Base-by-base conservation (phyloP, 2,113 vertebrate genomes). In the Abramis brama region DNA sequence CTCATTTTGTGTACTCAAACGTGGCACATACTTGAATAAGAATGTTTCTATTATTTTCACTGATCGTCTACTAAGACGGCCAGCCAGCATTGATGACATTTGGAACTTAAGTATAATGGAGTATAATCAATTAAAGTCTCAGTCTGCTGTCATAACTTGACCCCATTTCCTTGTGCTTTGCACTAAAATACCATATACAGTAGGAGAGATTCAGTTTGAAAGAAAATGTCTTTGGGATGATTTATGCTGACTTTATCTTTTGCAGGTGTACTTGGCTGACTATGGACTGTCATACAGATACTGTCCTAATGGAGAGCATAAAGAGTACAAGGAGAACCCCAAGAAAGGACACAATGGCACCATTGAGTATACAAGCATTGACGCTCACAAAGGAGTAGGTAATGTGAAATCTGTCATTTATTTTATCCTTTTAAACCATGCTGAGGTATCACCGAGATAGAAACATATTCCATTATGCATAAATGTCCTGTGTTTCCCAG, bases 211-310 rank as follows among this genome's bases (percentile, higher is more conserved):
- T 23, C 30, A 39, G 13, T 39, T 62, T 52, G 9, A 85, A n/a
- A 47, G 39, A 39, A 62, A n/a, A 57, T 64, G 47, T 52, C 21
- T 55, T 76, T 85, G 36, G 57, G 4, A 59, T 82, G 36, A 60
- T 59, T 59, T 59, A 30, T 80, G 17, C 17, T 83, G 60, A 60
- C 27, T 73, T 36, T 87, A 79, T 89, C 90, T 95, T 85, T 94
- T 96, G 88, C 91, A 99, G 98, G 96, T 99, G 93, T 99, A 97
- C 95, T 95, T 99, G 89, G 98, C 96, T 93, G 98, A 99, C 95
- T 99, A 99, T 88, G 98, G 98, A 88, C 96, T 99, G 90, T 95
- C 94, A 90, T 98, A 97, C 93, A 97, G 98, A 94, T 99, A 98
- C 93, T 96, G 96, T 91, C 97, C 98, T 91, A 93, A 95, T 85